Evolutionary conservation across 2,113 vertebrate genomes (phyloP), one percentile per base, ranked within the genome.

Genomic region (Tympanuchus pallidicinctus): DNA sequence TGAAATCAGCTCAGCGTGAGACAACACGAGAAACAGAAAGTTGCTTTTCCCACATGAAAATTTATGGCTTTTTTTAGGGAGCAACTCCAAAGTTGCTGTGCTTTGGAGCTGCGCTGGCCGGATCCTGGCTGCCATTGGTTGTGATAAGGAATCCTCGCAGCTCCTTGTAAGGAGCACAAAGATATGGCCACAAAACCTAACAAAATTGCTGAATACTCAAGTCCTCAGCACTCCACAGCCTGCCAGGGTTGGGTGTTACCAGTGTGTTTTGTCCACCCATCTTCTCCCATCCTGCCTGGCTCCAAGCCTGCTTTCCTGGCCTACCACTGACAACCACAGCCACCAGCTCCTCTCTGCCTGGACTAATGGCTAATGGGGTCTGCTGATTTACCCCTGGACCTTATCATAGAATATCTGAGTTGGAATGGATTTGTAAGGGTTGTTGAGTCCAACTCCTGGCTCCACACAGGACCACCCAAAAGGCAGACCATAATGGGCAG

Each of bases 1-100:
- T 22, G 57, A 94, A 91, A 81, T 89, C 91, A 84, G 13, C 65
- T 60, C 88, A 64, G 91, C 0, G 0, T 60, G 66, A 94, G 75
- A 64, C 81, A 96, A 40, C 14, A 65, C 82, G 61, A 76, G 65
- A 45, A 83, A 72, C 74, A 28, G 79, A 57, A 88, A 95, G 52
- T 71, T 69, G 82, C 3, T 3, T 91, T 89, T 91, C 72, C 43
- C 65, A 42, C 42, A 25, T 16, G 45, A 61, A 90, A 89, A 88
- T 75, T 43, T 1, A 36, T 36, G 91, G 60, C 72, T 88, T 52
- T 28, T 28, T 83, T n/a, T 18, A 28, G 47, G 76, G 45, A 40
- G 69, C 59, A 88, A 57, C 89, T 94, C 18, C 11, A 71, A 75
- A 36, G 20, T 6, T 82, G 60, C 50, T 5, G 8, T 6, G 27